These are phyloP conservation scores for Probaryconus sp. DNA, from an alignment of 1,140 invertebrate genomes.

Conservation along the genomic window DNA sequence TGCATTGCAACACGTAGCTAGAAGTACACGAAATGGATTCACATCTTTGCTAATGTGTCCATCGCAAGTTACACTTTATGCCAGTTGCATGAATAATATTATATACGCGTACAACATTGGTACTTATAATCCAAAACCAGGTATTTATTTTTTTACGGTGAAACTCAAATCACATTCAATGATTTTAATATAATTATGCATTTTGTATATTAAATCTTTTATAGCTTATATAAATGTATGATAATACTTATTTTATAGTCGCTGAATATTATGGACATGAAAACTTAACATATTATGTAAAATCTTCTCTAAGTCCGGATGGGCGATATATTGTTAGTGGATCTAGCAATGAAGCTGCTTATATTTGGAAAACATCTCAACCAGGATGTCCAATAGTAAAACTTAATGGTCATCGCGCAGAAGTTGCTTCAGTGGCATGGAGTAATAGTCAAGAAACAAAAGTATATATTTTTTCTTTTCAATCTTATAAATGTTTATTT, in stretches of 20 bases:
- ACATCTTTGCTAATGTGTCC: constrained; percentile 88
- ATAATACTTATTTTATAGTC: constrained; percentile 59
- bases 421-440: constrained; percentile 92
- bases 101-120: constrained; percentile 91
- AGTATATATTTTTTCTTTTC: constrained; percentile 65
- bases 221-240: constrained; percentile 18
- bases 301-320: constrained; percentile 87
- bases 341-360: constrained; percentile 89
- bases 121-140: constrained; percentile 83
- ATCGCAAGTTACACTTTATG: constrained; percentile 84
- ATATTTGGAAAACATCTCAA: constrained; percentile 87
- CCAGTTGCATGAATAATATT: constrained; percentile 90
- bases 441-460: constrained; percentile 78
- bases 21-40: constrained; percentile 85
- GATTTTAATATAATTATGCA: background rate
- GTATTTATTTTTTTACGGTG: too few relatives aligned
- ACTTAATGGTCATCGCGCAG: constrained; percentile 86
- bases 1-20: constrained; percentile 84
- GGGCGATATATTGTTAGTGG: constrained; percentile 89
- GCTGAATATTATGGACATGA: constrained; percentile 82
- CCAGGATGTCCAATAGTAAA: constrained; percentile 82
- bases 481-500: constrained; percentile 2
- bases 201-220: constrained; percentile 5
- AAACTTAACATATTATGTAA: constrained; percentile 90
- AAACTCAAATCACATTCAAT: too few relatives aligned